Conservation (phyloP, 2,797 vertebrate genomes). For the Sebastes kiyomatsui region DNA sequence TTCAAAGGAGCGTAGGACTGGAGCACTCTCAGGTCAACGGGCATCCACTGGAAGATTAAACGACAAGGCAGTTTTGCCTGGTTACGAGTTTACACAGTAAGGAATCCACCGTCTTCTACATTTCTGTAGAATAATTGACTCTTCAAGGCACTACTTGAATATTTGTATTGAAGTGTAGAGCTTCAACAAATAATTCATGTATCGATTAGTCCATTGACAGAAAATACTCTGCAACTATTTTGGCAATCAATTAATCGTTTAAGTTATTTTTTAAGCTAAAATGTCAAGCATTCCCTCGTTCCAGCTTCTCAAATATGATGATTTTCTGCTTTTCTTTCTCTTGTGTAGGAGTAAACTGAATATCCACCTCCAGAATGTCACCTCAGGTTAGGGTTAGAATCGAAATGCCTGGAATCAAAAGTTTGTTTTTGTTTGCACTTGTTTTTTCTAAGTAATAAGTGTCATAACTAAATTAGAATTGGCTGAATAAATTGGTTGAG, state of each 20-base stretch:
- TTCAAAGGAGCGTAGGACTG: not conserved
- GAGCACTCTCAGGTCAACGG: not conserved
- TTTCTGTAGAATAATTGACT: not conserved
- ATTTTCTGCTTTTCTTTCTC: not conserved
- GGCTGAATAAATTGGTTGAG: no score
- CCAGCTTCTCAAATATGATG: not conserved
- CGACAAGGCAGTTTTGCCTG: not conserved
- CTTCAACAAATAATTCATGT: not conserved
- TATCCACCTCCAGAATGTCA: no score
- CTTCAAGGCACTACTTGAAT: not conserved
- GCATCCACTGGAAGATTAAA: not conserved
- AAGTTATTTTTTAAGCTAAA: not conserved
- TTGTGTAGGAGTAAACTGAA: no score
- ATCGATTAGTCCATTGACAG: not conserved
- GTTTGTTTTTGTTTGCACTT: no score
- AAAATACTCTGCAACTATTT: no score
- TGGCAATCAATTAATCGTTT: not conserved
- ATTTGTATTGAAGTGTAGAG: not conserved
- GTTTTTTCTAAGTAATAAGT: no score
- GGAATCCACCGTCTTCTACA: not conserved
- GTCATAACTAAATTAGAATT: no score
- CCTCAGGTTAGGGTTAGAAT: not conserved
- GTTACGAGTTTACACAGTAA: not conserved
- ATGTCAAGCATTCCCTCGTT: not conserved
- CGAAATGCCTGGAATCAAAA: not conserved